Conservation (phyloP, 2,797 vertebrate species). For the Ficedula albicollis region DNA sequence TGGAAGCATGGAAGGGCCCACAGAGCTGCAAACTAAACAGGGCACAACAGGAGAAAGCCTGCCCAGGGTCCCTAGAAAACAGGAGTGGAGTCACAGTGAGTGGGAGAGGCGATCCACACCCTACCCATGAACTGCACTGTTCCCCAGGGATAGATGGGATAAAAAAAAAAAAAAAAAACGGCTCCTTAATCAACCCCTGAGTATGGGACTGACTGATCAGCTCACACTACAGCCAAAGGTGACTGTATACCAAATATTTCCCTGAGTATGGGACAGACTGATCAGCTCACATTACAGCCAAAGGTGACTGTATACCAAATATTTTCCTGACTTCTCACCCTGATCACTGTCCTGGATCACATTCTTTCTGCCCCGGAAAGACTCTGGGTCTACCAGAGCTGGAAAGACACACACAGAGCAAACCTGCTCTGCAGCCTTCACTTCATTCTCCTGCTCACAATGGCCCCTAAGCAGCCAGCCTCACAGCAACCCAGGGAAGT, state of each 20-base stretch:
- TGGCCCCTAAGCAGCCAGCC: background rate
- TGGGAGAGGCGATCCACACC: background rate
- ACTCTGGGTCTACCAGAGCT: rapidly evolving
- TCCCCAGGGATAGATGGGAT: background rate
- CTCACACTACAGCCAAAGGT: rapidly evolving
- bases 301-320: background rate
- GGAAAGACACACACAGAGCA: background rate
- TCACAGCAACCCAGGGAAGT: background rate
- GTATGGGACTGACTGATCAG: rapidly evolving
- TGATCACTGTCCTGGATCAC: background rate
- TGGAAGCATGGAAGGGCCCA: background rate
- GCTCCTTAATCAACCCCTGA: background rate
- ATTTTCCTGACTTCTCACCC: background rate
- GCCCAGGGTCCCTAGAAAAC: background rate
- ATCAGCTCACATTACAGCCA: rapidly evolving
- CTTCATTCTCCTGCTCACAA: background rate
- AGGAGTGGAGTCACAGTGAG: rapidly evolving
- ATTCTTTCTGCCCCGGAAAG: rapidly evolving
- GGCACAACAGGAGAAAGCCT: background rate
- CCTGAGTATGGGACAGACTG: background rate
- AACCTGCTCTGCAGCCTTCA: background rate
- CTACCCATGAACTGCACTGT: background rate
- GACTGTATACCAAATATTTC: background rate
- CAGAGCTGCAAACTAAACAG: background rate
- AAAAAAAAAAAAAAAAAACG: background rate